Conservation (phyloP, 2,888 invertebrate genomes). For the Margaritifera margaritifera region DNA sequence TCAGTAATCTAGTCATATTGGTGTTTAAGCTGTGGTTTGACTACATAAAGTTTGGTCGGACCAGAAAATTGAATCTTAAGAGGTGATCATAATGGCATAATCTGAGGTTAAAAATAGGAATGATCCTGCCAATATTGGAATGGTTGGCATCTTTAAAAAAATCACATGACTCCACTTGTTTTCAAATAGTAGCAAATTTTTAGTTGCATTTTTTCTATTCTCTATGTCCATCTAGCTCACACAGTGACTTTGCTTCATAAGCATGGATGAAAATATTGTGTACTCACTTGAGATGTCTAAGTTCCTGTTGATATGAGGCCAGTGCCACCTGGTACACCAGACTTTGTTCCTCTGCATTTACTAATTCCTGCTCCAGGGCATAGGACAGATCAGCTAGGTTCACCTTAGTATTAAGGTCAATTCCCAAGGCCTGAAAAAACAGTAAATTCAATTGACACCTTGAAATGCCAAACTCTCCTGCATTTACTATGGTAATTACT, state of each 20-base stretch:
- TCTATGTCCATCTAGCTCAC: not conserved
- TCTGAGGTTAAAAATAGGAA: no score
- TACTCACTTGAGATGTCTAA: constrained; percentile 61
- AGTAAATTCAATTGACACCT: not conserved
- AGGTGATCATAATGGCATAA: no score
- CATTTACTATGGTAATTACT: no score
- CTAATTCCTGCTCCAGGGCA: constrained; percentile 61
- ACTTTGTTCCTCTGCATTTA: constrained; percentile 54
- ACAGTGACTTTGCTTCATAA: not conserved
- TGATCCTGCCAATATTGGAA: no score
- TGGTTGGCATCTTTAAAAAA: not conserved
- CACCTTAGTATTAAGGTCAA: constrained; percentile 60
- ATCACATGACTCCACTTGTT: no score
- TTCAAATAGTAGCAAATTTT: not conserved
- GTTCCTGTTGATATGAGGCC: constrained; percentile 63
- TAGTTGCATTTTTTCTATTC: no score
- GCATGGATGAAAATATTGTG: not conserved
- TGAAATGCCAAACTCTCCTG: no score
- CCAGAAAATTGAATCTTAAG: no score
- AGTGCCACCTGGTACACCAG: constrained; percentile 60
- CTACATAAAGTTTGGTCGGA: no score
- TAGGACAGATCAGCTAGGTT: constrained; percentile 62
- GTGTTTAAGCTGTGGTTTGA: no score
- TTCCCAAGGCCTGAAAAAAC: constrained; percentile 58
- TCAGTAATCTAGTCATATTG: no score